phyloP scores from a whole-genome alignment of 2,113 vertebrate species.

The Phyllostomus discolor region DNA sequence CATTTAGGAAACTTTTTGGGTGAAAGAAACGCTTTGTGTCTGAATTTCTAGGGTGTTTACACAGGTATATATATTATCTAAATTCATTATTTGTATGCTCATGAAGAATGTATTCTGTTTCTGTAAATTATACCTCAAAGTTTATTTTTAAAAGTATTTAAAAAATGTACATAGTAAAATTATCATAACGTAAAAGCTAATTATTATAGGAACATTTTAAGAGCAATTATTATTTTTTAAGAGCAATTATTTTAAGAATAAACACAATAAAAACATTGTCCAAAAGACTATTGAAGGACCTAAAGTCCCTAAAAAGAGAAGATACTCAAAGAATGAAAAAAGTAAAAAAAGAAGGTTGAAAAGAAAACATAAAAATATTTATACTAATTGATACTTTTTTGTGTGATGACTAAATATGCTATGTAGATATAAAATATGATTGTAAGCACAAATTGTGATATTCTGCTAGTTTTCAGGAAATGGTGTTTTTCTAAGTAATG shows the following conservation, averaged over 20 bases:
- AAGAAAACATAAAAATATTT: neutral
- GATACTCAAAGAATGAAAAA: neutral
- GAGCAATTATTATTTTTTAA: neutral
- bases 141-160: neutral
- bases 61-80: neutral
- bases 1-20: neutral
- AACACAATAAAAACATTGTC: neutral
- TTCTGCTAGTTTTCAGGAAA: slow-evolving; percentile 40
- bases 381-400: neutral
- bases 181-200: neutral
- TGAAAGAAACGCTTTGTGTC: neutral
- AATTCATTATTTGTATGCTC: neutral
- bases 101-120: neutral
- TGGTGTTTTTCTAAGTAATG: slow-evolving; percentile 44
- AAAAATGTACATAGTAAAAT: neutral
- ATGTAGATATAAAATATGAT: slow-evolving; percentile 29
- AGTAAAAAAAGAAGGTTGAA: neutral
- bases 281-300: neutral
- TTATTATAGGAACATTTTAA: neutral
- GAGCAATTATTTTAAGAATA: neutral
- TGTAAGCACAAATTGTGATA: slow-evolving; percentile 38
- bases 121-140: neutral
- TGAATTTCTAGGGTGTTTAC: neutral
- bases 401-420: slow-evolving; percentile 38
- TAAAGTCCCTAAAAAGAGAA: neutral